Evolutionary conservation across 1,140 invertebrate genomes (phyloP).

Genomic region (Neoseiulus cucumeris): DNA sequence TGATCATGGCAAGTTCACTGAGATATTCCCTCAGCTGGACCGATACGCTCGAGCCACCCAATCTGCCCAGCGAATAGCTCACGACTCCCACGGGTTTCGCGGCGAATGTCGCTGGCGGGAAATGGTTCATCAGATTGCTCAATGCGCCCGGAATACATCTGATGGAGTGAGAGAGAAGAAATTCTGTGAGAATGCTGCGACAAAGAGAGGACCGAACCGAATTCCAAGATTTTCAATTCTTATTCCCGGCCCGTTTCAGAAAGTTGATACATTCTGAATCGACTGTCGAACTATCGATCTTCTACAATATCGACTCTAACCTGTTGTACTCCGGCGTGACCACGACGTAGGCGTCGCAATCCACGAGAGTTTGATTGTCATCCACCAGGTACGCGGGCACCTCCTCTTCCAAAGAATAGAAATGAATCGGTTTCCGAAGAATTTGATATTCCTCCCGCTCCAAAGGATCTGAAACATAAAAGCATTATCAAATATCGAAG

Average conservation of each 20-base stretch:
- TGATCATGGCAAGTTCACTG: conserved; percentile 31
- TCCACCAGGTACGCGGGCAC: conserved; percentile 14
- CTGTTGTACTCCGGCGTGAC: neutral
- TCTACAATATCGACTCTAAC: neutral
- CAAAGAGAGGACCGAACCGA: too few species aligned
- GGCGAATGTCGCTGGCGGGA: conserved; percentile 25
- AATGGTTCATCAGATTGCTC: conserved; percentile 31
- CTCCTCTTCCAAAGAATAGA: conserved; percentile 22
- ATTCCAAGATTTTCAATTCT: too few species aligned
- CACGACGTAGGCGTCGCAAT: conserved; percentile 1
- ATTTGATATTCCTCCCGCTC: conserved; percentile 7
- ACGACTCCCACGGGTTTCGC: conserved; percentile 31
- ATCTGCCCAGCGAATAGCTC: conserved; percentile 30
- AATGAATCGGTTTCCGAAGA: conserved; percentile 24
- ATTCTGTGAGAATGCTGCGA: too few species aligned
- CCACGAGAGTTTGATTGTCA: neutral
- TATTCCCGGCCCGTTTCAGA: too few species aligned
- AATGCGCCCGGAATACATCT: conserved; percentile 28
- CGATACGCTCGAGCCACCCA: conserved; percentile 30
- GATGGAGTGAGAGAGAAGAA: neutral
- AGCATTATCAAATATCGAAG: neutral
- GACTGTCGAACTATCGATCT: too few species aligned
- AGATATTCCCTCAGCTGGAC: conserved; percentile 28
- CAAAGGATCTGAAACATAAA: neutral
- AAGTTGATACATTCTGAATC: too few species aligned